Percentiles rank a stretch among this genome's conserved stretches.
Evolutionary conservation across 1,140 invertebrate genomes (phyloP).

Genomic region (Drosophila bocqueti): DNA sequence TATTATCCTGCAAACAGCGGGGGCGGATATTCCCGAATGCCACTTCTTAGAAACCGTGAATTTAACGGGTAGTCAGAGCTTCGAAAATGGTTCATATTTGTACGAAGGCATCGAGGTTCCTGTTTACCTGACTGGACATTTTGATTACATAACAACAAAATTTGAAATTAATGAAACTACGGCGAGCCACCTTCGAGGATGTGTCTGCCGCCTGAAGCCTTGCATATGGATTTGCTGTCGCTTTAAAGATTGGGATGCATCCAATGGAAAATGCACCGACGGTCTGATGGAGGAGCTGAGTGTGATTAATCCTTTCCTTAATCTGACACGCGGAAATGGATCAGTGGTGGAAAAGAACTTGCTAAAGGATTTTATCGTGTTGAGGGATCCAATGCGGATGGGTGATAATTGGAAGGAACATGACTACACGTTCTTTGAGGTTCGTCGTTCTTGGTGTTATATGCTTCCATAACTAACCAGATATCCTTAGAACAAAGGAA

Average conservation of each 20-base stretch:
- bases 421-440: not conserved
- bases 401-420: rapidly evolving
- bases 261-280: not conserved
- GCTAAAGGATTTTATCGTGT: not conserved
- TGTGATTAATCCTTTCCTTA: not conserved
- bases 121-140: not conserved
- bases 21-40: not conserved
- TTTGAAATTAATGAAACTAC: not conserved
- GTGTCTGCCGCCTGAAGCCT: not conserved
- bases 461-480: too few species aligned
- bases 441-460: not conserved
- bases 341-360: not conserved
- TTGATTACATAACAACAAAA: not conserved
- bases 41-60: not conserved
- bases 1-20: not conserved
- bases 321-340: not conserved
- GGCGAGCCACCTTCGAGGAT: not conserved
- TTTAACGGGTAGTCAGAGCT: not conserved
- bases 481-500: not conserved
- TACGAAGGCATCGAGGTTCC: too few species aligned
- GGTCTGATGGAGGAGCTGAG: not conserved
- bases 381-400: not conserved
- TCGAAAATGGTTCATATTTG: not conserved
- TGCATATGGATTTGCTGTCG: not conserved
- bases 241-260: not conserved